These are phyloP conservation scores for Beris chalybata DNA, from an alignment of 2,888 invertebrate genomes.

Conservation along the genomic window DNA sequence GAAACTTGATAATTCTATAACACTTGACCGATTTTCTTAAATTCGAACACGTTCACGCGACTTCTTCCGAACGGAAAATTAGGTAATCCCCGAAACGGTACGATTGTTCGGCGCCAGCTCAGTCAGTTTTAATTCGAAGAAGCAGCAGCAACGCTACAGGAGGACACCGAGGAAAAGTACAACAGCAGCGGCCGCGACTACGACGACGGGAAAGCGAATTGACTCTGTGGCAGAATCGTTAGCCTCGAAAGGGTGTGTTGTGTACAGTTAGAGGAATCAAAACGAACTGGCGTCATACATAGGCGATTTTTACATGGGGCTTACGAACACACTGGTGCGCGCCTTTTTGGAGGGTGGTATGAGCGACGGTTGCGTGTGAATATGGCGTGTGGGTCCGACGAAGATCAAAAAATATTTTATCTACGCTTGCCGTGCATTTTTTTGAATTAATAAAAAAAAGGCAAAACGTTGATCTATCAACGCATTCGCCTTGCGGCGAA, in stretches of 20 bases:
- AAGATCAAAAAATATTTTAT: too few relatives aligned
- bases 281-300: conserved; percentile 34
- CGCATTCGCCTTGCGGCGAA: too few relatives aligned
- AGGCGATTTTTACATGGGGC: not conserved
- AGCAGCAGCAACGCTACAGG: conserved; percentile 6
- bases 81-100: conserved; percentile 18
- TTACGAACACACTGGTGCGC: not conserved
- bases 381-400: too few relatives aligned
- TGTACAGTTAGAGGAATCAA: conserved; percentile 32
- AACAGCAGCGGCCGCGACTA: conserved; percentile 29
- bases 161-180: conserved; percentile 42
- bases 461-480: too few relatives aligned
- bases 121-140: not conserved
- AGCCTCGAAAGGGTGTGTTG: conserved; percentile 69
- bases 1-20: too few relatives aligned
- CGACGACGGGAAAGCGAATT: conserved; percentile 51
- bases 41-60: not conserved
- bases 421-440: too few relatives aligned
- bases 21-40: too few relatives aligned
- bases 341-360: conserved; percentile 14
- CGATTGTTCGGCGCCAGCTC: conserved; percentile 17
- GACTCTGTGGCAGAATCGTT: conserved; percentile 65
- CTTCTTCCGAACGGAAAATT: conserved; percentile 6
- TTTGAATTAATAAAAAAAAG: too few relatives aligned
- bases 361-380: not conserved